phyloP scores from a whole-genome alignment of 2,113 vertebrate species.

The Pungitius pungitius region DNA sequence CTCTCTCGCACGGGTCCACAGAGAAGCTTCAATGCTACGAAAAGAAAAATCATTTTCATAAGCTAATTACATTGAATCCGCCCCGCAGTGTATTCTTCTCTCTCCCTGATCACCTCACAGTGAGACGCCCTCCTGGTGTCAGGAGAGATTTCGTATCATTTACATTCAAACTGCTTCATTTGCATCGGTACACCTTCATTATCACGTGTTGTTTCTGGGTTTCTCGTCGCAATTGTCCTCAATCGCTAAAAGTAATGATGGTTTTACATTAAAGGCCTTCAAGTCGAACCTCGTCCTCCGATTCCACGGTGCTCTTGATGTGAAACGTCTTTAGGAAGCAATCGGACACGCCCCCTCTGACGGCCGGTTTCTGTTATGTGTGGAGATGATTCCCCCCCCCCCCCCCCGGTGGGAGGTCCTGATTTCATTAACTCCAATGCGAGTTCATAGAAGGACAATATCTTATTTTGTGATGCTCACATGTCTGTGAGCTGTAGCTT shows the following conservation, averaged over 20 bases:
- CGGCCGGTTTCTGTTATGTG: background rate
- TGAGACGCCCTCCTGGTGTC: background rate
- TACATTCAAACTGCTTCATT: background rate
- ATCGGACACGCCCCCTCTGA: no score
- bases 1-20: background rate
- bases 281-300: background rate
- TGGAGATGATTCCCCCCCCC: background rate
- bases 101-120: background rate
- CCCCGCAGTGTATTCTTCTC: background rate
- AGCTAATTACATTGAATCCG: background rate
- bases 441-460: no score
- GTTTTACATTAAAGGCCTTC: constrained; percentile 12
- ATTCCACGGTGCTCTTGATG: background rate
- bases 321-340: background rate
- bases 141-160: background rate
- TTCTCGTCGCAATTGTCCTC: background rate
- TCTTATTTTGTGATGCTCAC: no score
- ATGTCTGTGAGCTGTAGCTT: background rate
- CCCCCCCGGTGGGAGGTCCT: no score
- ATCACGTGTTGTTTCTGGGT: background rate
- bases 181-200: background rate
- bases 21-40: no score
- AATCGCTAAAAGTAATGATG: background rate
- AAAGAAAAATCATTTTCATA: no score
- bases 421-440: no score